Conservation (phyloP, 2,888 invertebrate species). For the Mechanitis mazaeus region DNA sequence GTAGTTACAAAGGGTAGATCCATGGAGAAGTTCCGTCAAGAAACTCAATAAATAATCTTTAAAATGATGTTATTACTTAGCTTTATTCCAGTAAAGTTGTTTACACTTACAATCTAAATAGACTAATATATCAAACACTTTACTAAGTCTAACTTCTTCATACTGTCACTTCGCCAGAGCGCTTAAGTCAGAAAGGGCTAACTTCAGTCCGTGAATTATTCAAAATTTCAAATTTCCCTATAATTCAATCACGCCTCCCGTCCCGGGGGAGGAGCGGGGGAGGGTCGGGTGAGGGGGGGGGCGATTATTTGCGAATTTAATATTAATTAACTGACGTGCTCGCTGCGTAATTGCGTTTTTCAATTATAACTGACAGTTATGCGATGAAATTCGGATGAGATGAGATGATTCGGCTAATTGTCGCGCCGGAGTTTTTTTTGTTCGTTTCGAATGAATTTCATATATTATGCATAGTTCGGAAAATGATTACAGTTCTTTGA, state of each 20-base stretch:
- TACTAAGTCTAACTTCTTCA: constrained; percentile 5
- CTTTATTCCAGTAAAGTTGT: too few relatives aligned
- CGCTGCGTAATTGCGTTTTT: constrained; percentile 72
- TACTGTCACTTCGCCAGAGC: constrained; percentile 23
- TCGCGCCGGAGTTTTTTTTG: constrained; percentile 40
- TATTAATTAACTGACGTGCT: constrained; percentile 75
- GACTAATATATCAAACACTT: too few relatives aligned
- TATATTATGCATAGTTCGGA: constrained; percentile 19
- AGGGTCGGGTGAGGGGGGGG: constrained; percentile 45
- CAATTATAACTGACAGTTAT: constrained; percentile 75
- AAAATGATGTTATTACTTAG: too few relatives aligned
- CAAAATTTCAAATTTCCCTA: constrained; percentile 75
- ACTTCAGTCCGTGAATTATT: constrained; percentile 66
- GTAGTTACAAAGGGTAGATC: too few relatives aligned
- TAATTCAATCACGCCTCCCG: constrained; percentile 68
- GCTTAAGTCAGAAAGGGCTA: constrained; percentile 60
- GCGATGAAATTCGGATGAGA: constrained; percentile 65
- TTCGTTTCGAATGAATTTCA: constrained; percentile 23
- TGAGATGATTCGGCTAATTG: constrained; percentile 59
- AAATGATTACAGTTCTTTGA: constrained; percentile 11
- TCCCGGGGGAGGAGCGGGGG: constrained; percentile 50
- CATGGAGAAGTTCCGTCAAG: too few relatives aligned
- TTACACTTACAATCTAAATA: too few relatives aligned
- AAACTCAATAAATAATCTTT: too few relatives aligned
- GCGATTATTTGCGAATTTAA: constrained; percentile 77